Base-by-base conservation (phyloP, 23 tunicate genomes). In the Trididemnum miniatum region DNA sequence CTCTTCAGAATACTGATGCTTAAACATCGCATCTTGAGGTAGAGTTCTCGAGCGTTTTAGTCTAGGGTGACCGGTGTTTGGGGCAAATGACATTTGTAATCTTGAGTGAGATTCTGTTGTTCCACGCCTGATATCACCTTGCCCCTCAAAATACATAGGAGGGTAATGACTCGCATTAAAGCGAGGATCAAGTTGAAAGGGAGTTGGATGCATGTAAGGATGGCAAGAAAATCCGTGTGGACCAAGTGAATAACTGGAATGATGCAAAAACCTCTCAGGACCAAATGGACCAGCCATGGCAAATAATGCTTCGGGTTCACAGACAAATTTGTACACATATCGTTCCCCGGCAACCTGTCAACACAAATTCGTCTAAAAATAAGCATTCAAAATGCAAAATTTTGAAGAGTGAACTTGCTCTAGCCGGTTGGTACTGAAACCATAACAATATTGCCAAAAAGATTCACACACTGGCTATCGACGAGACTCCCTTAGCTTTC, bases 241-340 rank as follows among this genome's bases (percentile, higher is more conserved):
- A 4, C 31, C 57, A 5, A 69, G 2, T 24, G 76, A 39, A 51
- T 33, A 82, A 34, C 51, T 69, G 31, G 88, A 83, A 50, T 79
- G 90, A 34, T 86, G 90, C 31, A 82, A 77, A 54, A 85, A 85
- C 37, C 97, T 76, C 7, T 91, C 97, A 1, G 86, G 84, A 23
- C 73, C 71, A 20, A 91, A 34, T 0, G 97, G 84, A 2, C 98
- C 98, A 1, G 98, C 86, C 82, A 94, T 89, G 33, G 94, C 80
- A 71, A 95, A 95, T 62, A 95, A 59, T 1, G 95, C 91, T 51
- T 89, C 88, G 20, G 99, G 99, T 59, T 95, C 99, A 66, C 94
- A 86, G 4, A 88, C 89, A 64, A 95, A 95, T 80, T 95, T 95
- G 89, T 95, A 95, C 52, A 95, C 99, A 65, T 95, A 95, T 65